These are phyloP conservation scores for Addax nasomaculatus DNA, from an alignment of 2,113 vertebrate species.

Conservation along the genomic window DNA sequence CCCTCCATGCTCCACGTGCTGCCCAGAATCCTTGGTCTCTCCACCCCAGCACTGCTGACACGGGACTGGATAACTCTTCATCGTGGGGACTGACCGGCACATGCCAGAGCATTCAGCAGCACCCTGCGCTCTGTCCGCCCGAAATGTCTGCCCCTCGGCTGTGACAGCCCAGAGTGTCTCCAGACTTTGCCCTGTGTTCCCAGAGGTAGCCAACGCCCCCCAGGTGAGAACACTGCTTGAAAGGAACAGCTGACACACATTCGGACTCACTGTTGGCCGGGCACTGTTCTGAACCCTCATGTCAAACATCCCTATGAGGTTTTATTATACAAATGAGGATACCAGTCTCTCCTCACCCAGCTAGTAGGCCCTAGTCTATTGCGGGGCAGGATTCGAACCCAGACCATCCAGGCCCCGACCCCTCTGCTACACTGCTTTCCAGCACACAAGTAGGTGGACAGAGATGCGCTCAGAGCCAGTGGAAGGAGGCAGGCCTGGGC, in stretches of 20 bases:
- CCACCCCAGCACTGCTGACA: rapidly evolving
- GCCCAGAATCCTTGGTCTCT: neutral
- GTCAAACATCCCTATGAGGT: too few species aligned
- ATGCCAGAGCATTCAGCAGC: neutral
- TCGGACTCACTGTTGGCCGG: neutral
- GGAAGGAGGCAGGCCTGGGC: neutral
- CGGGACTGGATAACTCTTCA: rapidly evolving
- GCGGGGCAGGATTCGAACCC: neutral
- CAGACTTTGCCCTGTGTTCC: neutral
- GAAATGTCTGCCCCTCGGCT: neutral
- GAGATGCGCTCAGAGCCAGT: neutral
- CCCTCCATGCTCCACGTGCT: rapidly evolving
- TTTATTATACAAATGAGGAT: neutral
- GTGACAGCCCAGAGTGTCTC: neutral
- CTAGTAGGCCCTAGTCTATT: neutral
- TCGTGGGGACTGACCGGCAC: neutral
- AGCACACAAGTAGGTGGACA: neutral
- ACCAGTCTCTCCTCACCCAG: neutral
- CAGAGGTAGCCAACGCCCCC: neutral
- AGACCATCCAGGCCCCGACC: neutral
- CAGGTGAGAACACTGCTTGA: neutral
- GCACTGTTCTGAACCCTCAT: neutral
- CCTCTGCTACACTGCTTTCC: neutral
- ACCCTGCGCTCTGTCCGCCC: neutral
- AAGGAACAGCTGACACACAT: neutral